These are phyloP conservation scores for Centrocercus urophasianus DNA, from an alignment of 2,113 vertebrate genomes.

Conservation along the genomic window DNA sequence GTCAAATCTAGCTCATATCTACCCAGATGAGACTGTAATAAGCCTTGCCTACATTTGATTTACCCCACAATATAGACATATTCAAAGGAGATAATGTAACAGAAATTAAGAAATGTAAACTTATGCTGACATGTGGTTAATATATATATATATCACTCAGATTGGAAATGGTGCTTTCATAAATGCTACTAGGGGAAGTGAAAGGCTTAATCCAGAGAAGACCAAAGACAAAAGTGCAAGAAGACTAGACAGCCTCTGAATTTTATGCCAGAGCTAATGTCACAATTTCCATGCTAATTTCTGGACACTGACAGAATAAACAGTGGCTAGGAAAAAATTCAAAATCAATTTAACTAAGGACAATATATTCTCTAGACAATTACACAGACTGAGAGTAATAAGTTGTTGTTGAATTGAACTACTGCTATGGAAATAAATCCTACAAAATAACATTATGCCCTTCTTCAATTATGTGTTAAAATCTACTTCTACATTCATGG, in stretches of 20 bases:
- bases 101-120: neutral
- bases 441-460: neutral
- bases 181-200: neutral
- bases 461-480: neutral
- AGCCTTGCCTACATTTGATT: neutral
- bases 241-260: neutral
- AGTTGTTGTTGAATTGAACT: neutral
- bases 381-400: neutral
- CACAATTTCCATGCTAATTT: neutral
- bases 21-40: neutral
- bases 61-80: neutral
- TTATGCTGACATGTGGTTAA: neutral
- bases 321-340: neutral
- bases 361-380: neutral
- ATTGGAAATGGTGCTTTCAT: neutral
- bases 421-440: neutral
- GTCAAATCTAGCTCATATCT: neutral
- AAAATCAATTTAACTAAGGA: neutral
- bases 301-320: neutral
- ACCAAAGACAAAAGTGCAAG: neutral
- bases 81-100: neutral
- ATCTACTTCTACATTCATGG: neutral
- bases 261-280: neutral
- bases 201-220: neutral
- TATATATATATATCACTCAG: neutral